Evolutionary conservation across 2,888 invertebrate genomes (phyloP), one percentile per base, ranked within the genome.

Genomic region (Diachrysia chrysitis): DNA sequence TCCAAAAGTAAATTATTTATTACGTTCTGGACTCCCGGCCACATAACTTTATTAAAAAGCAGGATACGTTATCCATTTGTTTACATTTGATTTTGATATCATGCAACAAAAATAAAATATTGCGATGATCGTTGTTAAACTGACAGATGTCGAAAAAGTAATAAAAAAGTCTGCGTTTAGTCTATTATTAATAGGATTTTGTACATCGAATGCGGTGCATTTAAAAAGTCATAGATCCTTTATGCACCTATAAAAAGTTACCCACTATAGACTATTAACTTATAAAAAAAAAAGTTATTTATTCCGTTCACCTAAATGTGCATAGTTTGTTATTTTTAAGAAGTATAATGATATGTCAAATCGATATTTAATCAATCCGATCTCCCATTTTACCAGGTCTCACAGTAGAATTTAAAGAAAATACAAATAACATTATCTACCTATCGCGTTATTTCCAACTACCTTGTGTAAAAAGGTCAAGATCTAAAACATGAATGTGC

Each of bases 1-100:
- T 90, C 90, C n/a, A 69, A 63, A 17, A 82, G 46, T 55, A 83
- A 76, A 74, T 64, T 70, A 69, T 77, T 68, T 71, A 79, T 68
- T 61, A 79, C 69, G 63, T 70, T 66, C 59, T 85, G 81, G 48
- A 73, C 21, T 55, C 71, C 69, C 55, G 76, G 76, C 78, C 83
- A 83, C 85, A 87, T 85, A 56, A 76, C 72, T 83, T 65, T 54
- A 58, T 62, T 37, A 61, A 58, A 57, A 12, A n/a, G 58, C 63
- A 14, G 35, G 57, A 19, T 65, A 58, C 16, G 35, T 23, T 32
- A 64, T 62, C 54, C 61, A 67, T 65, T 58, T 54, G 46, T 25
- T 58, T 56, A 56, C 62, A 64, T 46, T 29, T 61, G 37, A 75
- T 64, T 72, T 78, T 75, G 16, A 54, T 42, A 51, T 51, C 48